These are phyloP conservation scores for Saguinus imperator DNA, from an alignment of 2,113 vertebrate species.

Conservation along the genomic window DNA sequence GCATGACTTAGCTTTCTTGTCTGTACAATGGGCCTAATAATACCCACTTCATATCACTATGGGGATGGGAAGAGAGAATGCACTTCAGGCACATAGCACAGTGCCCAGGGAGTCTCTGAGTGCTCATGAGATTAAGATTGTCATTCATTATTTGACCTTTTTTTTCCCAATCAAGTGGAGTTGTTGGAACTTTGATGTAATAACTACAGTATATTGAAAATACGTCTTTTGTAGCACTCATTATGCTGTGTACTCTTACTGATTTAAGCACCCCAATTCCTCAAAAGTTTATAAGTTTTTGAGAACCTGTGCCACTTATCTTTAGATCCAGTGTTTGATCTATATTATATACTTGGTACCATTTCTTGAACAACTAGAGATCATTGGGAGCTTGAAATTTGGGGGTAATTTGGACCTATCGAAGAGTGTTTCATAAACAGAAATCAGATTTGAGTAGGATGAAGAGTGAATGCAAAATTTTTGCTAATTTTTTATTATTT, in stretches of 20 bases:
- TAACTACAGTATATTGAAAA: background rate
- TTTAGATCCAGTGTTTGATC: background rate
- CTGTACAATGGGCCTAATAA: background rate
- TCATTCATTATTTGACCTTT: background rate
- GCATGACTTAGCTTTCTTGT: background rate
- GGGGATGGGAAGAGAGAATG: background rate
- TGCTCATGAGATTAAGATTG: background rate
- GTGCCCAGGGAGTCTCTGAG: background rate
- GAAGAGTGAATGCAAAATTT: background rate
- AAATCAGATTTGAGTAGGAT: background rate
- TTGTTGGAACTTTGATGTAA: background rate
- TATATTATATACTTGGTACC: background rate
- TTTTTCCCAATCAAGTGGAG: background rate
- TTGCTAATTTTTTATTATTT: background rate
- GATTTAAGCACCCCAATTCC: background rate
- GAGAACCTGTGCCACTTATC: background rate
- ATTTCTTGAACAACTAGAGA: constrained; percentile 11
- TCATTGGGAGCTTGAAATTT: background rate
- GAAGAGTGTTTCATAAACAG: background rate
- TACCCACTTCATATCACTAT: background rate
- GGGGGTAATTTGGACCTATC: background rate
- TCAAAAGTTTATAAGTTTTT: background rate
- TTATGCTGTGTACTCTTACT: background rate
- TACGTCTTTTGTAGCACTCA: background rate
- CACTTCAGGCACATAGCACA: background rate